Conservation (phyloP, 2,888 invertebrate species). For the Tanypteryx hageni region DNA sequence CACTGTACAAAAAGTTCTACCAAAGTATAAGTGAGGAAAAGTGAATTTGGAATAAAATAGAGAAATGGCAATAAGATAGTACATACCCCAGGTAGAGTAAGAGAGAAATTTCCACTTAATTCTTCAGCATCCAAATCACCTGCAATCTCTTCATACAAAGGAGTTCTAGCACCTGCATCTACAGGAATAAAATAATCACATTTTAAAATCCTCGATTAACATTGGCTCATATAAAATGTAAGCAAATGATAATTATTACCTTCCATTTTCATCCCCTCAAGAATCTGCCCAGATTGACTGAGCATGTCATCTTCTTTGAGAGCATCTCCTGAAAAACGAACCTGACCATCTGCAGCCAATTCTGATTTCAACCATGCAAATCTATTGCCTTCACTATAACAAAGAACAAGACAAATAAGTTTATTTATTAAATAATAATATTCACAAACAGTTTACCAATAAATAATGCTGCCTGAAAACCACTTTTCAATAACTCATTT, state of each 20-base stretch:
- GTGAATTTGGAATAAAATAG: no score
- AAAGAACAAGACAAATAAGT: conserved; percentile 42
- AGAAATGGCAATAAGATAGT: no score
- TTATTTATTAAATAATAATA: no score
- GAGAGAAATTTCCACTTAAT: neutral
- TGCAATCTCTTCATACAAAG: conserved; percentile 40
- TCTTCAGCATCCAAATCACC: conserved; percentile 46
- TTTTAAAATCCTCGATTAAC: no score
- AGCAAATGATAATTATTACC: neutral
- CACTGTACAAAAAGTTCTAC: no score
- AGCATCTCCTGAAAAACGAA: neutral
- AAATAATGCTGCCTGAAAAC: no score
- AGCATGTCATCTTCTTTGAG: conserved; percentile 25
- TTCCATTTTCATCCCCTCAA: conserved; percentile 17
- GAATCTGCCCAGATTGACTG: conserved; percentile 6
- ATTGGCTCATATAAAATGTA: no score
- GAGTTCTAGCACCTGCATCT: conserved; percentile 25
- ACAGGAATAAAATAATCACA: neutral
- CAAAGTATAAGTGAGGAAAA: no score
- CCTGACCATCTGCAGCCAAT: conserved; percentile 35
- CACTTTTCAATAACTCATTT: no score
- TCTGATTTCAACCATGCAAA: conserved; percentile 47
- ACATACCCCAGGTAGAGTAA: conserved; percentile 44
- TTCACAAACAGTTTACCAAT: no score
- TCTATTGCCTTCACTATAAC: conserved; percentile 30